Base-by-base conservation (phyloP, 2,113 vertebrate genomes). In the Halcyon senegalensis region DNA sequence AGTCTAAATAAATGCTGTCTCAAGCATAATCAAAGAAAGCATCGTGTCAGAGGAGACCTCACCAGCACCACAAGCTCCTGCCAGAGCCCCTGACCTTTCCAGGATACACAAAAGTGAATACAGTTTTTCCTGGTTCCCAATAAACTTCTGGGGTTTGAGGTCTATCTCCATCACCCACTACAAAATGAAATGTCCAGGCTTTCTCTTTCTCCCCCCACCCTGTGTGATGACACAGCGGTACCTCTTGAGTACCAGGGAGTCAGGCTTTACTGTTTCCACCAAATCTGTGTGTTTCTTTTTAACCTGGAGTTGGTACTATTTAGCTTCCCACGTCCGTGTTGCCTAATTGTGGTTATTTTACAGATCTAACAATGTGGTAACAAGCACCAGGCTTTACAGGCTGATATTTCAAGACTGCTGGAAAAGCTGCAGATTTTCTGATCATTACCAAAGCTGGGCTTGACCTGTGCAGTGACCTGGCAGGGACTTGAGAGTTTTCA, bases 271-370 rank as follows among this genome's bases (percentile, higher is more conserved):
- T 44, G 9, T 13, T n/a, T 72, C 31, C 9, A 30, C 44, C 50
- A 64, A 67, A 69, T 13, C 27, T 21, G 2, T 44, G 3, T n/a
- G 3, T 62, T 62, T 50, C 5, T 69, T 81, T 87, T 82, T 28
- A 46, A 25, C 31, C 27, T 59, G 15, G 21, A 41, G 41, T 4
- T 4, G 5, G 17, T 41, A 12, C 24, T 33, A 4, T 58, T 87
- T n/a, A 74, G 2, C 15, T 55, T 23, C 58, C 67, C 12, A 16
- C 9, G 2, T 35, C 37, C 41, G 2, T 0, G 0, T 25, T 81
- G 21, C 13, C 14, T 44, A 25, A 50, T 31, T 63, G 60, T 67
- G n/a, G 17, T 30, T 84, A 19, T 48, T 91, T 53, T 58, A 48
- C 31, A 28, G 15, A 19, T 48, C 10, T 24, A 39, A 33, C 35